Evolutionary conservation across 2,888 invertebrate species (phyloP), one percentile per base, ranked within the genome.

Genomic region (Trachelus tabidus): DNA sequence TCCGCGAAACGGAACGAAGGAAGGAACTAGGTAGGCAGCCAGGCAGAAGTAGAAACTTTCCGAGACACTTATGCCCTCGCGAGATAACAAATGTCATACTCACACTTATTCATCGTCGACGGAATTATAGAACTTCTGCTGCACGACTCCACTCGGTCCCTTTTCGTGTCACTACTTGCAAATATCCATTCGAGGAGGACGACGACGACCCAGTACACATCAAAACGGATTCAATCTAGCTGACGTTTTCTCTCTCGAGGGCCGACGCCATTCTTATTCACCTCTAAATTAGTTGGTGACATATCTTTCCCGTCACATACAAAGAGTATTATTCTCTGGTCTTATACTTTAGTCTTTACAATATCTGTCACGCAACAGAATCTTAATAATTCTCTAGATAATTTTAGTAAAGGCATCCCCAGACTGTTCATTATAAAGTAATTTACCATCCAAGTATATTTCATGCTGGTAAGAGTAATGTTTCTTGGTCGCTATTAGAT

Each of bases 21-120:
- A 56, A 56, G 56, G 56, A 56, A 56, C 23, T 23, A 56, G 56
- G 56, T 56, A 56, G 56, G 56, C 23, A 56, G 23, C 23, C 56
- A 56, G 56, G 56, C 56, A 56, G 34, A 75, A 78, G 80, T 79
- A 76, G 81, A 81, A 84, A 85, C 77, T 84, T 84, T 82, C 75
- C 34, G 75, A 78, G 82, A 84, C 82, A 81, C 83, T 82, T 83
- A 81, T 83, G 80, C 83, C 76, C 81, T 76, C 69, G 80, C 79
- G 84, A 85, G 82, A 85, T 84, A 86, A 85, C 84, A 81, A 85
- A 86, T 81, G 84, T 82, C 83, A 82, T 35, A 76, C 79, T 75
- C 78, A 76, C 73, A 73, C 74, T 37, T 35, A 68, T 71, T 40
- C 73, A 71, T 30, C 68, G 34, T 56, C 75, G 77, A 79, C 77